These are phyloP conservation scores for Rhinogobius similis DNA, from an alignment of 2,113 vertebrate species.

Conservation along the genomic window DNA sequence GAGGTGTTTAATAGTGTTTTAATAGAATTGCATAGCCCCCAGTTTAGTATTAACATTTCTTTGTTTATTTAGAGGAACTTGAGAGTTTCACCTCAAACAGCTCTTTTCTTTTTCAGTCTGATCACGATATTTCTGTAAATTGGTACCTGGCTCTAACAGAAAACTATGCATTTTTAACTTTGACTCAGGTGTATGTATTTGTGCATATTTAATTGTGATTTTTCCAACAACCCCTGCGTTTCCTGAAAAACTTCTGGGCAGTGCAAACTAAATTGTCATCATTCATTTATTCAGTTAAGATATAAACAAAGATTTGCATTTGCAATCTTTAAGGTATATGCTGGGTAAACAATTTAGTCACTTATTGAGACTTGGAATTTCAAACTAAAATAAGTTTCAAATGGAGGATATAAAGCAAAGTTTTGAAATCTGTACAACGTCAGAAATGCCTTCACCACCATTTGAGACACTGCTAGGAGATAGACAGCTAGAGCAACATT, in stretches of 20 bases:
- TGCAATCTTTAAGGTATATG: background rate
- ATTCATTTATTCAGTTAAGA: no score
- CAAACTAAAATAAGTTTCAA: background rate
- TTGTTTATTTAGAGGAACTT: background rate
- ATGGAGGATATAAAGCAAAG: background rate
- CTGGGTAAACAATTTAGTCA: background rate
- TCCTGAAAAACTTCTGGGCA: no score
- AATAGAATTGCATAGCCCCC: background rate
- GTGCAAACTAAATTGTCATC: background rate
- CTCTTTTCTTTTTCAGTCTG: background rate
- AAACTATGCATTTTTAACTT: background rate
- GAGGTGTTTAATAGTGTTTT: background rate
- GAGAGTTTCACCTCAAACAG: background rate
- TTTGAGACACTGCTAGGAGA: background rate
- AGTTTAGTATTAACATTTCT: background rate
- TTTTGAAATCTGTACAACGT: no score
- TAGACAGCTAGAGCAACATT: slow-evolving; percentile 1
- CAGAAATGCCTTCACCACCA: background rate
- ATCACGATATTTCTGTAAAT: background rate
- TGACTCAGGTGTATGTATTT: no score
- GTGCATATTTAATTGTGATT: no score
- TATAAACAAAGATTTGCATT: no score
- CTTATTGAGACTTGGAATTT: background rate
- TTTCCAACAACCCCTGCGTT: no score
- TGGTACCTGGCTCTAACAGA: background rate